phyloP scores from a whole-genome alignment of 2,888 invertebrate species.

The Andrena minutula region DNA sequence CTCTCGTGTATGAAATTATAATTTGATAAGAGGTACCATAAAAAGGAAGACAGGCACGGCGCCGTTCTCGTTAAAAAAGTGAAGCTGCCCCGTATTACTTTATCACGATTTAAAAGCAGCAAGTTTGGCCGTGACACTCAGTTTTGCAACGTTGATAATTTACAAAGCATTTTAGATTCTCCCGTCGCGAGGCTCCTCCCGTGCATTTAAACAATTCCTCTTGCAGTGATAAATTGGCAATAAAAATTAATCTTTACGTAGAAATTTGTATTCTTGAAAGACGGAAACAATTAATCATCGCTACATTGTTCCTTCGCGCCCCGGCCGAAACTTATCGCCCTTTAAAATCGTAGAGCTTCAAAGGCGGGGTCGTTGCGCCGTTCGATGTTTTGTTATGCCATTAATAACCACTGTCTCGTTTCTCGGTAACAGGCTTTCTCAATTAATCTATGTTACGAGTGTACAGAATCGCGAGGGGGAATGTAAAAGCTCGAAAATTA shows the following conservation, averaged over 20 bases:
- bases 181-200: not conserved
- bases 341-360: conserved; percentile 58
- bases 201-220: conserved; percentile 15
- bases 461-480: conserved; percentile 66
- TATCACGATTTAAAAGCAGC: conserved; percentile 8
- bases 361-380: conserved; percentile 46
- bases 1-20: conserved; percentile 14
- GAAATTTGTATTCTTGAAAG: conserved; percentile 42
- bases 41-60: not conserved
- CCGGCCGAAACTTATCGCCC: conserved; percentile 56
- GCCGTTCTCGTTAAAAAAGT: not conserved
- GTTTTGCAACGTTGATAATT: not conserved
- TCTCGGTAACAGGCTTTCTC: conserved; percentile 78
- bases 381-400: conserved; percentile 72
- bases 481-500: conserved; percentile 75
- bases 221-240: conserved; percentile 35
- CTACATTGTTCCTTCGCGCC: conserved; percentile 49
- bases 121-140: conserved; percentile 12
- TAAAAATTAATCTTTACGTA: conserved; percentile 51
- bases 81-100: not conserved
- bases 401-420: conserved; percentile 73
- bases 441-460: conserved; percentile 80
- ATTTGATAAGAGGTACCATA: conserved; percentile 4
- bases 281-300: conserved; percentile 52
- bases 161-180: conserved; percentile 3